Conservation (phyloP, 30 jellyfish, hydroid and myxozoan species). For the Chrysaora quinquecirrha region DNA sequence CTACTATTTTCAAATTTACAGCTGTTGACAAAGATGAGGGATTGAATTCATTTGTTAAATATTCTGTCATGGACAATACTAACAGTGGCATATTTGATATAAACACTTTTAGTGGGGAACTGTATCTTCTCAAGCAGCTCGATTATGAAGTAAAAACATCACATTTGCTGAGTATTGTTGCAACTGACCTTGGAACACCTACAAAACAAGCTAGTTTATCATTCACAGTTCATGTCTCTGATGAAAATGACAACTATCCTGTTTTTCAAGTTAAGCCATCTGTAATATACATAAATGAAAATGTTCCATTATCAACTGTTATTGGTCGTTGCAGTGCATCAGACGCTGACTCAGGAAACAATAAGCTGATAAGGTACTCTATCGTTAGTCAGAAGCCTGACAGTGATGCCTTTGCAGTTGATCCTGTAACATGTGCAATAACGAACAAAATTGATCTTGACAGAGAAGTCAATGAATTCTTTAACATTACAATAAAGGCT, state of each 20-base stretch:
- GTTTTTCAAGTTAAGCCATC: slow-evolving; percentile 43
- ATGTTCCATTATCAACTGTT: slow-evolving; percentile 17
- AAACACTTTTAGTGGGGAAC: slow-evolving; percentile 54
- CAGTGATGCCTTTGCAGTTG: slow-evolving; percentile 32
- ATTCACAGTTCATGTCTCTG: slow-evolving; percentile 45
- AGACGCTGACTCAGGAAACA: slow-evolving; percentile 75
- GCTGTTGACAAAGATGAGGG: slow-evolving; percentile 70
- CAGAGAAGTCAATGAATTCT: slow-evolving; percentile 29
- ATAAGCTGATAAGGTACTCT: slow-evolving; percentile 51
- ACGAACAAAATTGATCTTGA: slow-evolving; percentile 19
- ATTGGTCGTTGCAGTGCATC: slow-evolving; percentile 73
- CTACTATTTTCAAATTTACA: slow-evolving; percentile 5
- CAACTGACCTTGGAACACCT: slow-evolving; percentile 69
- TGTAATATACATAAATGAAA: slow-evolving; percentile 9
- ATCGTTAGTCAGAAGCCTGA: slow-evolving; percentile 36
- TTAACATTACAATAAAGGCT: slow-evolving; percentile 51
- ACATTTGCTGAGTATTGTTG: slow-evolving; percentile 41
- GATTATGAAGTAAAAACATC: slow-evolving; percentile 64
- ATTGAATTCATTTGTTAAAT: slow-evolving; percentile 39
- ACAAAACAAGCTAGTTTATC: slow-evolving; percentile 22
- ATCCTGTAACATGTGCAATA: slow-evolving; percentile 40
- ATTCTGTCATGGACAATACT: slow-evolving; percentile 2
- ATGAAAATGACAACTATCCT: slow-evolving; percentile 84
- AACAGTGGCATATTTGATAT: slow-evolving; percentile 15
- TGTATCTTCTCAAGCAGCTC: slow-evolving; percentile 50